Evolutionary conservation across 2,113 vertebrate genomes (phyloP), one percentile per base, ranked within the genome.

Genomic region (Polyodon spathula): DNA sequence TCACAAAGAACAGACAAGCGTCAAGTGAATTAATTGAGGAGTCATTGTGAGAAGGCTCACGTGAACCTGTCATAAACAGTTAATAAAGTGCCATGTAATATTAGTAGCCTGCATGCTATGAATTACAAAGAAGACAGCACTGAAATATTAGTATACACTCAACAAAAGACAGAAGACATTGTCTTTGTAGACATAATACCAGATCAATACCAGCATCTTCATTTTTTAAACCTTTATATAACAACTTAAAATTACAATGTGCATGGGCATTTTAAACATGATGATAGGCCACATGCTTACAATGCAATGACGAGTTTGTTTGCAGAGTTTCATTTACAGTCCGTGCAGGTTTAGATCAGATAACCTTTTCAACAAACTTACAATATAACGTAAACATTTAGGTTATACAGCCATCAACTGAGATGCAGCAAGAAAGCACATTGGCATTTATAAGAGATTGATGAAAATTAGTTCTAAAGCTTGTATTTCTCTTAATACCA

Each of bases 391-490:
- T 71, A 72, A 82, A 87, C 69, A 78, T 78, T 84, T 81, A 84
- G 84, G 77, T 76, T 79, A 80, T 77, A 85, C 81, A 72, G 69
- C 73, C 81, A 81, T 84, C 79, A 76, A 75, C 75, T 65, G 77
- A 67, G 63, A 85, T 68, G 58, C 55, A 72, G 74, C 64, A 53
- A 55, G 75, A 85, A 88, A 83, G 74, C 65, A 70, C 81, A 91
- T 86, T 86, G 83, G 74, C 83, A 89, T 88, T 82, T 89, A 82
- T 76, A 86, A 55, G 77, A 90, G 88, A 91, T 84, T 86, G 86
- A 92, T 92, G 88, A 88, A 93, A 92, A 93, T 90, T 78, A 87
- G 85, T 90, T 90, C 81, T 77, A 85, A 90, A 89, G 86, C 86
- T 89, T 92, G 92, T 83, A 86, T 92, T 93, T 94, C 85, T 90